These are phyloP conservation scores for Lasius fuliginosus DNA, from an alignment of 2,888 invertebrate genomes.

Conservation along the genomic window DNA sequence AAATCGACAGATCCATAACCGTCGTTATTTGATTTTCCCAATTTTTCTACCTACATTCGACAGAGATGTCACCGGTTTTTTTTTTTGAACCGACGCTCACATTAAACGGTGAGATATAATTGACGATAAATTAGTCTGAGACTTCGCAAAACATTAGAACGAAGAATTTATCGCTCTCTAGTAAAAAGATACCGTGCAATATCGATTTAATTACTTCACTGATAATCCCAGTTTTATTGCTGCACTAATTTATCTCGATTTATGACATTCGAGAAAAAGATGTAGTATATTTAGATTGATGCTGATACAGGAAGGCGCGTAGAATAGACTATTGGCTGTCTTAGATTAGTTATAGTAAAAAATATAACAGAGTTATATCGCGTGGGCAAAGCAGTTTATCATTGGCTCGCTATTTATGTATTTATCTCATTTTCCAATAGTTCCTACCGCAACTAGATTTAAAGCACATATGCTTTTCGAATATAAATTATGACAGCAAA, in stretches of 20 bases:
- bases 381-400: background rate
- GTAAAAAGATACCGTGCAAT: constrained; percentile 28
- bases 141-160: background rate
- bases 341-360: background rate
- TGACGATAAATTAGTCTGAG: constrained; percentile 9
- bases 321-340: background rate
- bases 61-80: background rate
- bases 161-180: background rate
- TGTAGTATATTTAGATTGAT: background rate
- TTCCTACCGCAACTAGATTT: too few species aligned
- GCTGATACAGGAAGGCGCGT: background rate
- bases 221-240: constrained; percentile 35
- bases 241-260: constrained; percentile 15
- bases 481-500: too few species aligned
- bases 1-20: constrained; percentile 65
- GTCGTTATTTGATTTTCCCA: constrained; percentile 60
- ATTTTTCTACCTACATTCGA: constrained; percentile 42
- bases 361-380: background rate
- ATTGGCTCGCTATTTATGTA: background rate
- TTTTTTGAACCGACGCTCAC: background rate
- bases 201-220: constrained; percentile 20
- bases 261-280: constrained; percentile 34
- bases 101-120: background rate
- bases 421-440: too few species aligned
- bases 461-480: too few species aligned